phyloP scores from a whole-genome alignment of 2,113 vertebrate genomes.

The Grus americana region DNA sequence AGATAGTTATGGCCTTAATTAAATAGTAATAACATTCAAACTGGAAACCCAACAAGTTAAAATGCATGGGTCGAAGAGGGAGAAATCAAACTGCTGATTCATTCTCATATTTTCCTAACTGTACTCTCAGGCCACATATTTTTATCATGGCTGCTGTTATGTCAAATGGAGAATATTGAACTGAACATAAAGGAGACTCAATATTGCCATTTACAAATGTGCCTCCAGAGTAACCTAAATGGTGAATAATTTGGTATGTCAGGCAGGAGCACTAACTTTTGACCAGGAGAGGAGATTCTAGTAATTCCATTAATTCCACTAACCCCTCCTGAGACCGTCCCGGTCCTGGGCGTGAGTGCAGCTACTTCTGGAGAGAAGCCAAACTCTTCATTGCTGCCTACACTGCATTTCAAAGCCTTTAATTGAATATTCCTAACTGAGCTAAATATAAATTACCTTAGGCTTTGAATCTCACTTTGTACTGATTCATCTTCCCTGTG shows the following conservation, averaged over 20 bases:
- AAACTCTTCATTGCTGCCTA: conserved; percentile 20
- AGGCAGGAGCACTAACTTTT: conserved; percentile 45
- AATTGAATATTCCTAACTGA: conserved; percentile 22
- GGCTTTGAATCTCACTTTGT: neutral
- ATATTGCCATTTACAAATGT: conserved; percentile 46
- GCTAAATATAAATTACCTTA: conserved; percentile 32
- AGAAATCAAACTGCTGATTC: conserved; percentile 43
- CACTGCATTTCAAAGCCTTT: conserved; percentile 26
- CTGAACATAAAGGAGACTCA: conserved; percentile 34
- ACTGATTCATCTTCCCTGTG: neutral
- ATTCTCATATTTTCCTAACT: conserved; percentile 29
- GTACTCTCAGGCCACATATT: conserved; percentile 50
- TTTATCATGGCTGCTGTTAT: conserved; percentile 40
- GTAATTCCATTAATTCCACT: conserved; percentile 47
- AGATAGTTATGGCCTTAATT: conserved; percentile 43
- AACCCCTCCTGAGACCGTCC: neutral
- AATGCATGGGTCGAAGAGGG: neutral
- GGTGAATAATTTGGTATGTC: conserved; percentile 30
- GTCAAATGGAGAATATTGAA: conserved; percentile 51
- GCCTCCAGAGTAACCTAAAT: conserved; percentile 43
- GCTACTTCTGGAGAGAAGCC: conserved; percentile 35
- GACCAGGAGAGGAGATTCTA: conserved; percentile 35
- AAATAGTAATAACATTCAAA: conserved; percentile 34
- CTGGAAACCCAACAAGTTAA: conserved; percentile 19
- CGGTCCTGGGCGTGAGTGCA: neutral